phyloP scores from a whole-genome alignment of 1,140 invertebrate genomes.

The silkworm (Bombyx mori) region ASM3026992v2 NC_085112.1:5962501-5963000 shows the following conservation, averaged over 20 bases:
- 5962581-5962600: slow-evolving; percentile 40
- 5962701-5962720: slow-evolving; percentile 3
- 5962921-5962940: too few species aligned
- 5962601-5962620: not conserved
- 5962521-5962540: slow-evolving; percentile 62
- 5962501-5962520: slow-evolving; percentile 67
- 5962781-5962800: slow-evolving; percentile 42
- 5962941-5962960: too few species aligned
- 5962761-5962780: slow-evolving; percentile 48
- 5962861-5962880: too few species aligned
- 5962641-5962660: not conserved
- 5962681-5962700: slow-evolving; percentile 4
- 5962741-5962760: slow-evolving; percentile 63
- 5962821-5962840: not conserved
- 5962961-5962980: too few species aligned
- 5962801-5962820: slow-evolving; percentile 7
- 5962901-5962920: too few species aligned
- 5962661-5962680: not conserved
- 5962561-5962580: slow-evolving; percentile 59
- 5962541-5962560: slow-evolving; percentile 53
- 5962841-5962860: too few species aligned
- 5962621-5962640: not conserved
- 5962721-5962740: slow-evolving; percentile 46
- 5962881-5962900: too few species aligned
- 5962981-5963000: too few species aligned